Base-by-base conservation (phyloP, 2,888 invertebrate genomes). In the Nemurella pictetii region DNA sequence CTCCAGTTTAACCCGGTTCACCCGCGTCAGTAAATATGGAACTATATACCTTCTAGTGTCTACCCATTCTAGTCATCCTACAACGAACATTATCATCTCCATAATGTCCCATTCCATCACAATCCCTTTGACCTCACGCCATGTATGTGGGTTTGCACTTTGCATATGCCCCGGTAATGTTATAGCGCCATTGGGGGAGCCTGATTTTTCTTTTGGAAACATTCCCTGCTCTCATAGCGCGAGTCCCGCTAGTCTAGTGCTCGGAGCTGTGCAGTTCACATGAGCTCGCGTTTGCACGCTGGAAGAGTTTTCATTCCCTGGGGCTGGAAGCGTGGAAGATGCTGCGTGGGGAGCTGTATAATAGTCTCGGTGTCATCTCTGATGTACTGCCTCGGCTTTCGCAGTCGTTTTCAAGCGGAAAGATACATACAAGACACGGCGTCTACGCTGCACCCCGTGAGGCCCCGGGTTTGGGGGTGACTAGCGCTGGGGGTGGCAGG, bases 281-380 rank as follows among this genome's bases (percentile, higher is more conserved):
- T 32, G 32, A 32, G 77, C 26, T 74, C 74, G 74, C 32, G 20
- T 15, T 77, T 28, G 77, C 77, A 4, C 77, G 20, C 32, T 3
- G 4, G 55, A 15, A 55, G 55, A 55, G 55, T 55, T 55, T n/a
- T 78, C 27, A 3, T 0, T 78, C 78, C 78, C 78, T 30, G 29
- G 78, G 75, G 78, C 15, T 29, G 29, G 20, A 30, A 78, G 78
- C 3, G 3, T 32, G 4, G 3, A 3, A 9, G 32, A 32, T 32
- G 55, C 55, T 7, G 15, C 15, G 55, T 7, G 20, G 78, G 78
- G 78, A 78, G 20, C 30, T 29, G 20, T 78, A 78, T 28, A 78
- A 78, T 30, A 78, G 78, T 30, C 20, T 15, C 78, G 30, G 30
- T 78, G 78, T 78, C 78, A 78, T 78, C 78, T 78, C 30, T 78